Percentiles rank a stretch among this genome's conserved stretches.
Evolutionary conservation across 2,797 vertebrate genomes (phyloP).

Genomic region (Rhynchonycteris naso): DNA sequence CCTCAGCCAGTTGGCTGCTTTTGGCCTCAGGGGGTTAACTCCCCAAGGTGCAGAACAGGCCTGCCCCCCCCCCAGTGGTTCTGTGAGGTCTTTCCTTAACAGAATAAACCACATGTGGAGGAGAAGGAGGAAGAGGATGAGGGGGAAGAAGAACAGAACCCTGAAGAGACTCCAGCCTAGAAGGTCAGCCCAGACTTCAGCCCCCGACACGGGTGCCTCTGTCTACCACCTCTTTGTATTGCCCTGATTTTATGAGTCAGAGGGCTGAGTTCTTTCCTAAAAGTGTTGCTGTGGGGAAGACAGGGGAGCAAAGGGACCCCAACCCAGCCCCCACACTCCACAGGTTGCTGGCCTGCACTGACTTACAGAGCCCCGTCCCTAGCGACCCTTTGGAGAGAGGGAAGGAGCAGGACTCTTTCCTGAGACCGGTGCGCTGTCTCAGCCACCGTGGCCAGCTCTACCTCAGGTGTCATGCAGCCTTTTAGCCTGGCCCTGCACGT

Average conservation of each 20-base stretch:
- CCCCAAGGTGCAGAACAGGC: neutral
- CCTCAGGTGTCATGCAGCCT: neutral
- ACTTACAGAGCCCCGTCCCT: neutral
- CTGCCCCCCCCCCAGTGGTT: neutral
- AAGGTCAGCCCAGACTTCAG: neutral
- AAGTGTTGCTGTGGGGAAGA: neutral
- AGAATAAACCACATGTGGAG: accelerated
- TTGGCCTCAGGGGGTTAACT: neutral
- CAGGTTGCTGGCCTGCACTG: neutral
- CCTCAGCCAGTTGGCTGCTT: neutral
- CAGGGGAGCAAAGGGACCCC: neutral
- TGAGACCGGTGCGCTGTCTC: neutral
- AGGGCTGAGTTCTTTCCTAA: neutral
- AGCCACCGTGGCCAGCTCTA: accelerated
- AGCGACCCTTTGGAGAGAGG: neutral
- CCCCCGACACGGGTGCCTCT: accelerated
- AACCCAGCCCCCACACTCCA: accelerated
- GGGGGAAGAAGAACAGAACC: accelerated
- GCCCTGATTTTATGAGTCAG: neutral
- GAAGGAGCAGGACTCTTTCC: neutral
- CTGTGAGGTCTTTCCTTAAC: neutral
- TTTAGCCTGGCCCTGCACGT: neutral
- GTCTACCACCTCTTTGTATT: accelerated
- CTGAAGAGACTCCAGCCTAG: neutral
- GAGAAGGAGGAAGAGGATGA: accelerated